Conservation (phyloP, 2,113 vertebrate genomes). For the Lampris megalopsis region DNA sequence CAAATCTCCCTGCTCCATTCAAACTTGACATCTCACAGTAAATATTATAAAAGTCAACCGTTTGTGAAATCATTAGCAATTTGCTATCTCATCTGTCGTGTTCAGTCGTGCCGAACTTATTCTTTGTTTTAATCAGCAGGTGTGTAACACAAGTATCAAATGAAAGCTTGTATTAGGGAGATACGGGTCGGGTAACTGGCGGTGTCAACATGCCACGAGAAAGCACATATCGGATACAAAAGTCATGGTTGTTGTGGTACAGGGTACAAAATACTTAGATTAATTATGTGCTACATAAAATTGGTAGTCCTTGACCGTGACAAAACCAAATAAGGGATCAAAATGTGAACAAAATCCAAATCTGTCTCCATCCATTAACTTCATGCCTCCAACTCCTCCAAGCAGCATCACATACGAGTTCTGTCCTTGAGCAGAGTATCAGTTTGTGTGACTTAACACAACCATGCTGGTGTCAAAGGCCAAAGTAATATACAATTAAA, state of each 20-base stretch:
- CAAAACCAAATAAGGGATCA: no score
- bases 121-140: constrained; percentile 22
- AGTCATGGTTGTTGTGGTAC: background rate
- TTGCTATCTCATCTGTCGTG: constrained; percentile 19
- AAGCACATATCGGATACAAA: background rate
- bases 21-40: constrained; percentile 25
- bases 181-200: background rate
- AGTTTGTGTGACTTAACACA: no score
- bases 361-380: background rate
- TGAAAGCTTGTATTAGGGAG: background rate
- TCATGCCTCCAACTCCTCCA: no score
- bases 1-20: constrained; percentile 44
- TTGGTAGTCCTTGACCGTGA: no score
- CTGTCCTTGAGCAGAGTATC: no score
- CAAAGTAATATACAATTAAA: no score
- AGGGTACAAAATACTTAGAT: background rate
- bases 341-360: constrained; percentile 1
- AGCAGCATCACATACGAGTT: no score
- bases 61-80: constrained; percentile 51
- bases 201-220: background rate
- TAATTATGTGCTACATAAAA: background rate
- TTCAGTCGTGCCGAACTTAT: constrained; percentile 28
- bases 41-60: constrained; percentile 60
- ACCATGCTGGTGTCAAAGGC: no score
- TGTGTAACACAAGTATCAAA: constrained; percentile 17